Base-by-base conservation (phyloP, 2,797 vertebrate species). In the Notamacropus eugenii region DNA sequence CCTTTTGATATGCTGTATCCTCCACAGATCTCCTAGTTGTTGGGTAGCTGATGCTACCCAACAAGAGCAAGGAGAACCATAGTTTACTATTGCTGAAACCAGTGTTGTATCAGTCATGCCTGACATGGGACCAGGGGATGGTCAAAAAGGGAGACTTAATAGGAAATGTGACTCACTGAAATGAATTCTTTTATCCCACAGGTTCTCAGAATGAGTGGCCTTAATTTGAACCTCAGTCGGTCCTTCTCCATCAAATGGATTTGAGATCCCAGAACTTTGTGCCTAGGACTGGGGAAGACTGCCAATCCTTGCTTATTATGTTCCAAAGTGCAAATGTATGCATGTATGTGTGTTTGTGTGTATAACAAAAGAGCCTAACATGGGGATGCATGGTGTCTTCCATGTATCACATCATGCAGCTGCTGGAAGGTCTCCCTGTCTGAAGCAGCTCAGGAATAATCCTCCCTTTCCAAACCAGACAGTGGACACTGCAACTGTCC, bases 211-310 rank as follows among this genome's bases (percentile, higher is more conserved):
- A 99, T 99, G 40, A 95, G 97, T 1, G 96, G 98, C 93, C 98
- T 99, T 0, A 98, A 98, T 54, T 98, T 99, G 90, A 98, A 97
- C 92, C 99, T 99, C 96, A 99, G 94, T 97, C 98, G 98, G 96
- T 99, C 99, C 98, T 99, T 99, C 98, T 99, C 99, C 91, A 98
- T 99, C 98, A 99, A 91, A 96, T 99, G 99, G 99, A 98, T 98
- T 94, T 99, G 97, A 98, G 19, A 0, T 0, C 52, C 11, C 28
- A 91, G 54, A 54, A 52, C 29, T 31, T 50, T 50, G 74, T 50
- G 74, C 74, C 74, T 87, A 54, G 8, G 14, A n/a, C 50, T 91
- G 22, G 29, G 54, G 90, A 55, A 91, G 90, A 91, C 19, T 34
- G 8, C 9, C 28, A 22, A 12, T 54, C 52, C 90, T 55, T 13